phyloP scores from a whole-genome alignment of 2,113 vertebrate species.

The Numida meleagris region DNA sequence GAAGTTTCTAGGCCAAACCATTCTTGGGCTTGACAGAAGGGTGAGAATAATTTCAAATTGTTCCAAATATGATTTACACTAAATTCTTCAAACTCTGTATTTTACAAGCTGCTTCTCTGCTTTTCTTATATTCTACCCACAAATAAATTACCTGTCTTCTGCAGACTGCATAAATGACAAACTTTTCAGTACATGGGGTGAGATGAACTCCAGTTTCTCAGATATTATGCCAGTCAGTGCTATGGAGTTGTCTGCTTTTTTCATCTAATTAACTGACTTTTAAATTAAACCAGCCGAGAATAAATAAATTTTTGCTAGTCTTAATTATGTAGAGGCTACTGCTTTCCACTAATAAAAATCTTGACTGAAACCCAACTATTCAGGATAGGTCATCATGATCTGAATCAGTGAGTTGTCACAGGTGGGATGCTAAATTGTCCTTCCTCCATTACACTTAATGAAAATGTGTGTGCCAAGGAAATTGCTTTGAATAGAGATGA shows the following conservation, averaged over 20 bases:
- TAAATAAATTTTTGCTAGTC: conserved; percentile 29
- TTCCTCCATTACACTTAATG: conserved; percentile 68
- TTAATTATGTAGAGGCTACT: conserved; percentile 58
- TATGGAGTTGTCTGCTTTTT: not conserved
- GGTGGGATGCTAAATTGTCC: conserved; percentile 61
- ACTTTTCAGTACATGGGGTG: not conserved
- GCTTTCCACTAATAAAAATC: conserved; percentile 61
- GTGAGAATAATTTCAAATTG: conserved; percentile 27
- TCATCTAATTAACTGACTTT: conserved; percentile 43
- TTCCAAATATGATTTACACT: conserved; percentile 2
- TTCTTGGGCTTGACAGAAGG: conserved; percentile 30
- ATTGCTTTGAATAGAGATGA: conserved; percentile 43
- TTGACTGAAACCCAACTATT: conserved; percentile 52
- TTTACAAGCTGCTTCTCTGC: conserved; percentile 29
- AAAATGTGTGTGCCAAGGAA: conserved; percentile 21
- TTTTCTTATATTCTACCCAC: not conserved
- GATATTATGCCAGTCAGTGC: not conserved
- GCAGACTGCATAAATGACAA: not conserved
- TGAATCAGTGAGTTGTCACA: conserved; percentile 62
- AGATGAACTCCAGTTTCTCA: not conserved
- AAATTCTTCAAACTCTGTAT: not conserved
- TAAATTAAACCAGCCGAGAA: conserved; percentile 36
- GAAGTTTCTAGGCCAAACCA: conserved; percentile 65
- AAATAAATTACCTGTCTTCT: not conserved
- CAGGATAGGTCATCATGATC: conserved; percentile 54